These are phyloP conservation scores for Encarsia formosa DNA, from an alignment of 2,888 invertebrate genomes.

Conservation along the genomic window DNA sequence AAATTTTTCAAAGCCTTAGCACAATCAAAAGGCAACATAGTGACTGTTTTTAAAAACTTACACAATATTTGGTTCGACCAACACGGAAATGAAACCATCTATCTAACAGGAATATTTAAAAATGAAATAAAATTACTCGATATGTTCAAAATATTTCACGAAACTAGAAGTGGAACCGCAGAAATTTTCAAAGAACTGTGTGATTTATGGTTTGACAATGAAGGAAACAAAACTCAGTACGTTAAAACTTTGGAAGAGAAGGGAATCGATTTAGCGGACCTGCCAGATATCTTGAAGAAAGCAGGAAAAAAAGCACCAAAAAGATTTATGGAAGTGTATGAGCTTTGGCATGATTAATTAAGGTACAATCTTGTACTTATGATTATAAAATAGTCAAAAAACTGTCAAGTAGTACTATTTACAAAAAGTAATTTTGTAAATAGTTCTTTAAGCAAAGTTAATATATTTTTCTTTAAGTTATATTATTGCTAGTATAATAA, in stretches of 20 bases:
- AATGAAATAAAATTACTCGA: not conserved
- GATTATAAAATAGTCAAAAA: too few species aligned
- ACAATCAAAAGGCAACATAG: conserved; percentile 29
- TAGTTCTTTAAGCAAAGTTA: conserved; percentile 31
- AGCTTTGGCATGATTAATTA: conserved; percentile 12
- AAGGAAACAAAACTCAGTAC: not conserved
- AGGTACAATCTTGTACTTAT: too few species aligned
- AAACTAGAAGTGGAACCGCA: not conserved
- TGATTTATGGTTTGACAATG: conserved; percentile 1
- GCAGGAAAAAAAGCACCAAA: not conserved
- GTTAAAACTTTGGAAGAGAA: not conserved
- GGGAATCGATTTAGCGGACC: not conserved
- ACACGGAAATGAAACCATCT: not conserved
- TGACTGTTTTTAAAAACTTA: conserved; percentile 1
- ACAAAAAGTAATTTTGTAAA: conserved; percentile 33
- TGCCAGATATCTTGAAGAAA: conserved; percentile 2
- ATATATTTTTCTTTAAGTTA: not conserved
- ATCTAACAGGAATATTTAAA: not conserved
- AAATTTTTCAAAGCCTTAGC: conserved; percentile 34
- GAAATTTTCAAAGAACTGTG: not conserved
- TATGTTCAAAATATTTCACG: not conserved
- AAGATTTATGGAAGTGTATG: not conserved
- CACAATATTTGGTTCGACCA: not conserved
- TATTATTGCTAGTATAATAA: too few species aligned
- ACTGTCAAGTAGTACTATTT: too few species aligned